A percentile compares a stretch with the other conserved stretches of the same genome.
Evolutionary conservation across 2,113 vertebrate genomes (phyloP).

Genomic region (Mastomys coucha): DNA sequence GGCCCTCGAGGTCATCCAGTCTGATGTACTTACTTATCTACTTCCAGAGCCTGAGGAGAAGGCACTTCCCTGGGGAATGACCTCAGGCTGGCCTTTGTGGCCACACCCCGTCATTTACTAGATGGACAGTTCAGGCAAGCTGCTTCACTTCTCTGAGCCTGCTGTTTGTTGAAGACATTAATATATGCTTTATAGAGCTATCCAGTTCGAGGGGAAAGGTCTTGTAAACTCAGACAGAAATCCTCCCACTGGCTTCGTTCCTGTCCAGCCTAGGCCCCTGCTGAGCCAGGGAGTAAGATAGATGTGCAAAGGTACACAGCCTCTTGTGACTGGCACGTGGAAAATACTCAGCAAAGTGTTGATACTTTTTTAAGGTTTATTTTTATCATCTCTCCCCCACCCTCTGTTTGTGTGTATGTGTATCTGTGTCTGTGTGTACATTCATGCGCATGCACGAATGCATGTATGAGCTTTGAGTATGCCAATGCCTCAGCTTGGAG

Average conservation of each 20-base stretch:
- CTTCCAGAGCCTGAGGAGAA: constrained; percentile 48
- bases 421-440: neutral
- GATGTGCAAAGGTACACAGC: neutral
- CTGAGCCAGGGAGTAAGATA: neutral
- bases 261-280: neutral
- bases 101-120: neutral
- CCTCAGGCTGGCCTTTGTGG: constrained; percentile 10
- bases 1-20: constrained; percentile 49
- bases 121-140: neutral
- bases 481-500: neutral
- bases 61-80: constrained; percentile 36
- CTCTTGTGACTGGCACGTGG: neutral
- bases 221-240: constrained; percentile 25
- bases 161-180: neutral
- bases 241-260: constrained; percentile 4
- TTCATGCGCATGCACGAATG: no score
- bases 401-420: neutral
- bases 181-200: neutral
- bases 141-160: constrained; percentile 1
- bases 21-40: neutral
- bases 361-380: neutral
- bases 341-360: neutral
- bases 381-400: neutral
- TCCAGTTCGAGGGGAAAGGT: neutral
- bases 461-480: neutral